A percentile compares a stretch with the other conserved stretches of the same genome.
Evolutionary conservation across 1,140 invertebrate species (phyloP).

Genomic region (Sipha flava): DNA sequence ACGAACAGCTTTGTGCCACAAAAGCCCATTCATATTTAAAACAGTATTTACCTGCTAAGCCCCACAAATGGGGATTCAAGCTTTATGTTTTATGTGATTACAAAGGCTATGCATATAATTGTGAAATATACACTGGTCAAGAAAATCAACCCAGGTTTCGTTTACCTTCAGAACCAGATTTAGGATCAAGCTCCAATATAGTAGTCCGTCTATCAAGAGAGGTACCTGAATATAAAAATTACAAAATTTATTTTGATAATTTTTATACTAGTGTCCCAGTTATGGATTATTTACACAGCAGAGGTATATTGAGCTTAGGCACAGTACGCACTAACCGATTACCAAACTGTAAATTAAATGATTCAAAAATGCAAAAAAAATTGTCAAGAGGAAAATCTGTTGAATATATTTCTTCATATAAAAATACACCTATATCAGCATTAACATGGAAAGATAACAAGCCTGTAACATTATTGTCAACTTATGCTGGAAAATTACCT

Average conservation of each 20-base stretch:
- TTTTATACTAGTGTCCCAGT: conserved; percentile 37
- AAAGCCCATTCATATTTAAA: conserved; percentile 26
- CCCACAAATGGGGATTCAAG: conserved; percentile 38
- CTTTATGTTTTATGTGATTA: conserved; percentile 36
- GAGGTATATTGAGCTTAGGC: neutral
- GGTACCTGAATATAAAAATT: conserved; percentile 22
- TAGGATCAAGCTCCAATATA: conserved; percentile 36
- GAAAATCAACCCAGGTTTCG: conserved; percentile 29
- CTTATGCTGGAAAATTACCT: too few relatives aligned
- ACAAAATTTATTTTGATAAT: conserved; percentile 40
- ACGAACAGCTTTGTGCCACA: conserved; percentile 33
- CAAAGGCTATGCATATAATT: conserved; percentile 38
- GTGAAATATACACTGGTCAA: conserved; percentile 31
- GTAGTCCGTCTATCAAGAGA: conserved; percentile 35
- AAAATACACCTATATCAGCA: too few relatives aligned
- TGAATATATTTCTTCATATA: too few relatives aligned
- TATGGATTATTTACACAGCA: conserved; percentile 27
- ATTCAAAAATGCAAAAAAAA: neutral
- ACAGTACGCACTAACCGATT: neutral
- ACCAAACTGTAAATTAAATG: too few relatives aligned
- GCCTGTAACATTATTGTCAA: too few relatives aligned
- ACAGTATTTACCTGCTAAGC: conserved; percentile 39
- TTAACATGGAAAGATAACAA: too few relatives aligned
- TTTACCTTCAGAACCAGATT: conserved; percentile 32
- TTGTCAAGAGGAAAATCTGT: neutral